These are phyloP conservation scores for Macropis europaea DNA, from an alignment of 2,888 invertebrate genomes.

Conservation along the genomic window DNA sequence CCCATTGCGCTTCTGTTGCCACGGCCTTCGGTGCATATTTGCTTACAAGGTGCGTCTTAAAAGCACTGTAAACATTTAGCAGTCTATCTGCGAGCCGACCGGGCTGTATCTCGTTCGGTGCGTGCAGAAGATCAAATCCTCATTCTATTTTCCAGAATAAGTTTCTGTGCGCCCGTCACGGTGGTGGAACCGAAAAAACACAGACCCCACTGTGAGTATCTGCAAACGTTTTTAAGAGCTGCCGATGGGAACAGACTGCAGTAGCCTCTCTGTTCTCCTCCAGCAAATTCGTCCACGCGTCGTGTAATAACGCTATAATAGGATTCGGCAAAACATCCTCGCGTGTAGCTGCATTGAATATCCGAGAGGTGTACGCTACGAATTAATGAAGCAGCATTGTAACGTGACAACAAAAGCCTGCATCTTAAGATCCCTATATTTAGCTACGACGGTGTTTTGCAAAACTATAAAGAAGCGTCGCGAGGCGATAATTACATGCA, in stretches of 20 bases:
- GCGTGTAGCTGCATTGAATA: neutral
- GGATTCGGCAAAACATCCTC: neutral
- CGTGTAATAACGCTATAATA: too few species aligned
- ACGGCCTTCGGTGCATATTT: conserved; percentile 48
- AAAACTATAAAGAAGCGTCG: conserved; percentile 6
- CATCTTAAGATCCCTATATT: conserved; percentile 7
- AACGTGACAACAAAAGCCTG: conserved; percentile 5
- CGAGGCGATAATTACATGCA: neutral
- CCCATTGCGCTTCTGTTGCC: conserved; percentile 26
- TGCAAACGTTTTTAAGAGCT: too few species aligned
- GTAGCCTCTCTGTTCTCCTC: too few species aligned
- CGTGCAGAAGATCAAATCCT: neutral
- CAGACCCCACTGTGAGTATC: too few species aligned
- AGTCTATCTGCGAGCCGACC: conserved; percentile 27
- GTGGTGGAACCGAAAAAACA: too few species aligned
- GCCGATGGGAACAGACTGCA: too few species aligned
- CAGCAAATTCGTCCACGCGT: too few species aligned
- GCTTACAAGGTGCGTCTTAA: conserved; percentile 56
- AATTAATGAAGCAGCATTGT: conserved; percentile 16
- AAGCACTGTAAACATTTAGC: conserved; percentile 50
- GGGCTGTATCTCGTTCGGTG: conserved; percentile 9
- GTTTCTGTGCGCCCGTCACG: neutral
- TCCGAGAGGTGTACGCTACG: neutral
- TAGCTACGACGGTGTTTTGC: conserved; percentile 1
- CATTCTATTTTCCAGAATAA: neutral